Base-by-base conservation (phyloP, 2,113 vertebrate genomes). In the Chloropsis cyanopogon region DNA sequence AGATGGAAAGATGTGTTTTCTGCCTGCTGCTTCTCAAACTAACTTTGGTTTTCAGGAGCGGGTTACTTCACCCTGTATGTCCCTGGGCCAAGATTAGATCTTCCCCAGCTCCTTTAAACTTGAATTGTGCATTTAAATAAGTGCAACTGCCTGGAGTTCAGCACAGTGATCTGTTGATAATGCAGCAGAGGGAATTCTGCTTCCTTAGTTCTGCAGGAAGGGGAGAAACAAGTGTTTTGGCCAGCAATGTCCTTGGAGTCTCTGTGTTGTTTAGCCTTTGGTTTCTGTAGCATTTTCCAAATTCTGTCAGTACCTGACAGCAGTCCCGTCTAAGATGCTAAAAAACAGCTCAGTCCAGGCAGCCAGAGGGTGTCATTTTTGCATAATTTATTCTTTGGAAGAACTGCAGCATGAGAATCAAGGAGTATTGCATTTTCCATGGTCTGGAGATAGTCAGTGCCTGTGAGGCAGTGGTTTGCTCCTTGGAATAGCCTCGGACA, bases 291-390 rank as follows among this genome's bases (percentile, higher is more conserved):
- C n/a, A 10, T 80, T 93, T 80, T 70, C 68, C 47, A 73, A 5
- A 41, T 90, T 84, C 66, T 73, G 22, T 83, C 49, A 59, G 78
- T 82, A 87, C 82, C 87, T 91, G 90, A 88, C 86, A 91, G 54
- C 82, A 73, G 35, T 65, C 47, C 24, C 2, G 3, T 47, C 71
- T 52, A 24, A 82, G 54, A 60, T 44, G 42, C 88, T 82, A 70
- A 90, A 70, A 23, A 82, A 11, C 50, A 63, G 28, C 20, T 88
- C 14, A 57, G 50, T 64, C 35, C 39, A 47, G 42, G 59, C 59
- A 88, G 39, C 26, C 56, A 50, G 63, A 76, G 54, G 42, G 47
- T 95, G 90, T 73, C 29, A 59, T 83, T 96, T 97, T 79, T 68
- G 69, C 53, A 42, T 87, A 72, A 75, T 85, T 64, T 70, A 16